phyloP scores from a whole-genome alignment of 2,888 invertebrate species.

The Sesia bembeciformis region DNA sequence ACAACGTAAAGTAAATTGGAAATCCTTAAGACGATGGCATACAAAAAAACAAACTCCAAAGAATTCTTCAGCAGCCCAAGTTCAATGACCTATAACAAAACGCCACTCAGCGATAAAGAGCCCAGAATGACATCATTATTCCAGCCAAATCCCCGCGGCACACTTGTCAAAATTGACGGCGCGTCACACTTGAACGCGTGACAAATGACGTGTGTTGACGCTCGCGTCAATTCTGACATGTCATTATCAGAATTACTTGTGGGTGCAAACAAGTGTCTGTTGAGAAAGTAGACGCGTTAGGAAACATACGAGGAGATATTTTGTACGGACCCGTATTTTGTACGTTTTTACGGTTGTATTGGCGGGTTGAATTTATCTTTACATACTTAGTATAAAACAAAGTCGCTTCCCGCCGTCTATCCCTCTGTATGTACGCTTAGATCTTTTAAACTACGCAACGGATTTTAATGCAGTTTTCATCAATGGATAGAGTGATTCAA shows the following conservation, averaged over 20 bases:
- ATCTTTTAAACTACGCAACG: too few relatives aligned
- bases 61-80: too few relatives aligned
- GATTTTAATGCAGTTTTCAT: too few relatives aligned
- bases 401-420: too few relatives aligned
- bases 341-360: too few relatives aligned
- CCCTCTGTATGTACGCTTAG: too few relatives aligned
- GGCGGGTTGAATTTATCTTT: too few relatives aligned
- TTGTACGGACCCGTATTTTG: neutral
- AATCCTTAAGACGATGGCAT: too few relatives aligned
- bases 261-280: conserved; percentile 4
- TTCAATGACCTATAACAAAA: neutral
- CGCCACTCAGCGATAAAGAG: neutral
- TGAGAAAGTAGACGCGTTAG: neutral
- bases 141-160: neutral
- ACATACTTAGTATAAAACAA: too few relatives aligned
- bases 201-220: conserved; percentile 8
- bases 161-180: conserved; percentile 3
- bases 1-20: too few relatives aligned
- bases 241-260: conserved; percentile 3
- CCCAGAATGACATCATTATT: neutral
- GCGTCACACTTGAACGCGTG: conserved; percentile 5
- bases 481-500: too few relatives aligned
- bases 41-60: too few relatives aligned
- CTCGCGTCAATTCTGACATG: conserved; percentile 1
- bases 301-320: neutral